Base-by-base conservation (phyloP, 2,113 vertebrate species). In the Drymodes brunneopygia region DNA sequence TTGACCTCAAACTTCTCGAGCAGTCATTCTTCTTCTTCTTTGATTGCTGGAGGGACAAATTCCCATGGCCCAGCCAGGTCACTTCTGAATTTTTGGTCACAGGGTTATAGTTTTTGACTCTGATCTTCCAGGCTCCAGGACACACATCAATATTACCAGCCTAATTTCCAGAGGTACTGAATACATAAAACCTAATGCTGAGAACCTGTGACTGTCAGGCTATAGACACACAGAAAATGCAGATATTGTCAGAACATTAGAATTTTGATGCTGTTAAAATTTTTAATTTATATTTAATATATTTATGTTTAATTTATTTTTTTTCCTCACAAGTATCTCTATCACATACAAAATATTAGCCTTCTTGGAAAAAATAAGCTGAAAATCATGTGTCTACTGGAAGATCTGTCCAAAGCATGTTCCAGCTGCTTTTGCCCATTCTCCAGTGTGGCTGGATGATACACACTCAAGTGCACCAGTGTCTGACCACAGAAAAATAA, bases 11-110 rank as follows among this genome's bases (percentile, higher is more conserved):
- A 92, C 35, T 89, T 62, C 72, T 92, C 48, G 40, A 69, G 47
- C 81, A 88, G 48, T 33, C 28, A 50, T 74, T 38, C 56, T 65
- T 86, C 7, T 57, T 56, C 25, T 42, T 86, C 58, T 67, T 78
- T 51, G 25, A 62, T 14, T 84, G 67, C 82, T 90, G 44, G 40
- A 92, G 85, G 88, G 48, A 84, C 57, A 67, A 86, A 58, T 14
- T 65, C 40, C 75, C 61, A 40, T 7, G 4, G 64, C 60, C 27
- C 72, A 84, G 75, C 29, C 88, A 86, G 65, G 57, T 89, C 86
- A 94, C 61, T 48, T 87, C 65, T 75, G 56, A 85, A 92, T 87
- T 48, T 38, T 78, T 86, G 88, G 93, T 86, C 71, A 77, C 71
- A 92, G 24, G 25, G 8, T 85, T 78, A 35, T 3, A 44, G 62